phyloP scores from a whole-genome alignment of 2,888 invertebrate species.

The Baccha elongata region DNA sequence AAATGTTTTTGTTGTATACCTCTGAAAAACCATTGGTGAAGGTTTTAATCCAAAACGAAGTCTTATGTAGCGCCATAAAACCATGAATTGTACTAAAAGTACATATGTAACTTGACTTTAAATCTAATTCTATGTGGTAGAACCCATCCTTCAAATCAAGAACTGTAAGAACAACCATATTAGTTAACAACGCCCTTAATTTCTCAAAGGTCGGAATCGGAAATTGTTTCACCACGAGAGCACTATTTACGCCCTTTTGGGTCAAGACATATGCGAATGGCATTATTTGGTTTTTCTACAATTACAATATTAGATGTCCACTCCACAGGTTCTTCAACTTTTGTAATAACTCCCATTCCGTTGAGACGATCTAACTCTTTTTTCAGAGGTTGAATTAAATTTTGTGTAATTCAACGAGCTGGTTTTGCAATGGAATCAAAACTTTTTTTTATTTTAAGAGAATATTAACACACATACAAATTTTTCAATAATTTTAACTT shows the following conservation, averaged over 20 bases:
- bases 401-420: constrained; percentile 34
- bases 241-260: too few species aligned
- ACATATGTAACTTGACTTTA: constrained; percentile 41
- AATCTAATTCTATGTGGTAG: constrained; percentile 42
- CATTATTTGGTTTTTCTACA: constrained; percentile 53
- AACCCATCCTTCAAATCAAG: constrained; percentile 60
- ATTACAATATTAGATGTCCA: constrained; percentile 60
- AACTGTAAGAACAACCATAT: too few species aligned
- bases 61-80: constrained; percentile 22
- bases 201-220: too few species aligned
- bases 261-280: too few species aligned
- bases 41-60: constrained; percentile 37
- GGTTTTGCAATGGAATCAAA: constrained; percentile 35
- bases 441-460: constrained; percentile 29
- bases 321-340: constrained; percentile 41
- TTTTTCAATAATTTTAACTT: constrained; percentile 1
- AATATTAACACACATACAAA: constrained; percentile 28
- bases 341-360: constrained; percentile 41
- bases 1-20: constrained; percentile 66
- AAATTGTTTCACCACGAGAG: too few species aligned
- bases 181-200: too few species aligned
- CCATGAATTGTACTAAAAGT: constrained; percentile 42
- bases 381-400: constrained; percentile 34
- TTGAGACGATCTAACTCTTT: constrained; percentile 46
- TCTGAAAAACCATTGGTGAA: constrained; percentile 55